phyloP scores from a whole-genome alignment of 2,797 vertebrate species.

The Galagoides demidoff region DNA sequence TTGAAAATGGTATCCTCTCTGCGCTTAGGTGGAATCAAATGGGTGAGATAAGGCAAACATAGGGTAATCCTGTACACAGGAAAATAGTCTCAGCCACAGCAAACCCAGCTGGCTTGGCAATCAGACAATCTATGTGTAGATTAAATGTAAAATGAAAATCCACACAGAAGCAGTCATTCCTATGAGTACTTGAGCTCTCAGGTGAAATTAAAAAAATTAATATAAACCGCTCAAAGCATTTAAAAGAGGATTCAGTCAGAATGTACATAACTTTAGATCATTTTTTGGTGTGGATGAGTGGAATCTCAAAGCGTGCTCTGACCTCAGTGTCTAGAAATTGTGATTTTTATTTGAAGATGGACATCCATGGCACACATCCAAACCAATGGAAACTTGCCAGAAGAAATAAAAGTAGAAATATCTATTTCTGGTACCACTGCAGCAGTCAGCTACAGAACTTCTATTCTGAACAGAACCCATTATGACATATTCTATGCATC shows the following conservation, averaged over 20 bases:
- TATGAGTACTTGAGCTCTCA: background rate
- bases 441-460: background rate
- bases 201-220: background rate
- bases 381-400: slow-evolving; percentile 24
- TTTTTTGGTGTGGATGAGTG: background rate
- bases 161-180: background rate
- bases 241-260: background rate
- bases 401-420: slow-evolving; percentile 29
- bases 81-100: background rate
- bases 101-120: background rate
- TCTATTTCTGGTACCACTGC: background rate
- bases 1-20: background rate
- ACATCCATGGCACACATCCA: background rate
- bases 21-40: background rate
- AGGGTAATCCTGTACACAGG: background rate
- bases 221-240: background rate
- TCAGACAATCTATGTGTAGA: background rate
- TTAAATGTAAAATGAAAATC: background rate
- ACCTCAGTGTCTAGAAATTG: background rate
- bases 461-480: background rate
- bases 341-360: background rate
- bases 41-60: background rate
- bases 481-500: background rate
- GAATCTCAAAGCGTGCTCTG: slow-evolving; percentile 20
- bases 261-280: background rate